A percentile compares a stretch with the other conserved stretches of the same genome.
Conservation (phyloP, 2,888 invertebrate genomes). For the Cheilosia scutellata region DNA sequence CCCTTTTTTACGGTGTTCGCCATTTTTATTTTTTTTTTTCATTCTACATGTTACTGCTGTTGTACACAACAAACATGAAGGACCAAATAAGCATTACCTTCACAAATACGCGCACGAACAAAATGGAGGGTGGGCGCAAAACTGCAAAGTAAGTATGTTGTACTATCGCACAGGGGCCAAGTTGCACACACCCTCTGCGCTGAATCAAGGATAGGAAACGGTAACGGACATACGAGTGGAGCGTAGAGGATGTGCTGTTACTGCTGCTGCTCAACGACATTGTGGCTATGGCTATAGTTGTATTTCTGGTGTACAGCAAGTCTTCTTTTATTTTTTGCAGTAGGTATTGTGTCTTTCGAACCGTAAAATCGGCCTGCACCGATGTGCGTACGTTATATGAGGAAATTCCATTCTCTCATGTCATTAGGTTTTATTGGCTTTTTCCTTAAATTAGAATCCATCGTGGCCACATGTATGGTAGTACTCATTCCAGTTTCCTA, state of each 20-base stretch:
- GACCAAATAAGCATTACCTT: constrained; percentile 66
- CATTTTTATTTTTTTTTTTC: constrained; percentile 77
- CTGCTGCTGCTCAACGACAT: constrained; percentile 27
- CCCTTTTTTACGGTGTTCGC: constrained; percentile 69
- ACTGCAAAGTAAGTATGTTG: constrained; percentile 74
- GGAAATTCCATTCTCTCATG: constrained; percentile 80
- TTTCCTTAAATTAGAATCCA: constrained; percentile 80
- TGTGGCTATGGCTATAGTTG: constrained; percentile 56
- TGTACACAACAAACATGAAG: constrained; percentile 55
- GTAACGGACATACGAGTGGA: constrained; percentile 68
- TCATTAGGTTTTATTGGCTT: constrained; percentile 83
- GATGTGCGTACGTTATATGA: constrained; percentile 68
- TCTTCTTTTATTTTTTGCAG: constrained; percentile 47
- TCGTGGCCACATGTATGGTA: constrained; percentile 72
- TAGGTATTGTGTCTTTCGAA: constrained; percentile 65
- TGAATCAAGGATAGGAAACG: constrained; percentile 12
- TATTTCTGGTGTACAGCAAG: constrained; percentile 28
- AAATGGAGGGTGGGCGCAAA: constrained; percentile 75
- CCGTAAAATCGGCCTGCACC: constrained; percentile 76
- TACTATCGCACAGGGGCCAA: constrained; percentile 60
- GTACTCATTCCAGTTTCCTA: constrained; percentile 69
- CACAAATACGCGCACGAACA: constrained; percentile 59
- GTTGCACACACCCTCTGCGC: constrained; percentile 66
- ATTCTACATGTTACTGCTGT: constrained; percentile 18
- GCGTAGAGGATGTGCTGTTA: constrained; percentile 16